Conservation (phyloP, 2,888 invertebrate genomes). For the Pandemis cinnamomeana region DNA sequence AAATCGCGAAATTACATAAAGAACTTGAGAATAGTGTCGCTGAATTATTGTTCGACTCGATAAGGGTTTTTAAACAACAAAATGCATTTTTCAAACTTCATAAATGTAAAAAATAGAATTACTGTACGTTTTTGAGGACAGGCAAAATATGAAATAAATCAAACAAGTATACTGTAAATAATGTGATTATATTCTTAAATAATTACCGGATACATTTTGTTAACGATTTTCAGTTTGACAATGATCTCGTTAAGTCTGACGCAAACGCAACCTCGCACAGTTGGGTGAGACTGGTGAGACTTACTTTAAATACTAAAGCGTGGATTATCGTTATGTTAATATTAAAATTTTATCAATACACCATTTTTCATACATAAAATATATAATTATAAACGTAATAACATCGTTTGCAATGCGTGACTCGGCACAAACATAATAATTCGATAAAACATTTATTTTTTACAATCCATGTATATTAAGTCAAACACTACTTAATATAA, state of each 20-base stretch:
- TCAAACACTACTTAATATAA: slow-evolving; percentile 65
- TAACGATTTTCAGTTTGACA: slow-evolving; percentile 68
- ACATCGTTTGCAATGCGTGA: slow-evolving; percentile 47
- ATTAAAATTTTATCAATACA: slow-evolving; percentile 46
- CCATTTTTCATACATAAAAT: slow-evolving; percentile 52
- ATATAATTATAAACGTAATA: slow-evolving; percentile 51
- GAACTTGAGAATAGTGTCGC: no score
- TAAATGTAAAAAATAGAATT: no score
- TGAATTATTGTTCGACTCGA: no score
- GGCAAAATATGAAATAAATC: not conserved
- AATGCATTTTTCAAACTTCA: no score
- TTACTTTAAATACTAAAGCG: slow-evolving; percentile 33
- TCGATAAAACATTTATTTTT: slow-evolving; percentile 31
- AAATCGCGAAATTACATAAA: no score
- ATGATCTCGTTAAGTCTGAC: slow-evolving; percentile 50
- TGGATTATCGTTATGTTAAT: slow-evolving; percentile 26
- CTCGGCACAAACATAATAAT: slow-evolving; percentile 51
- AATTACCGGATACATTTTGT: slow-evolving; percentile 66
- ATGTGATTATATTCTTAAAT: slow-evolving; percentile 71
- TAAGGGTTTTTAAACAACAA: no score
- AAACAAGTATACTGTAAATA: slow-evolving; percentile 42
- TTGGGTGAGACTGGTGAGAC: slow-evolving; percentile 15
- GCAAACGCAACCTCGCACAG: slow-evolving; percentile 22
- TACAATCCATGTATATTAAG: slow-evolving; percentile 33
- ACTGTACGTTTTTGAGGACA: not conserved